These are phyloP conservation scores for Tachysurus vachellii DNA, from an alignment of 2,113 vertebrate genomes.

Conservation along the genomic window DNA sequence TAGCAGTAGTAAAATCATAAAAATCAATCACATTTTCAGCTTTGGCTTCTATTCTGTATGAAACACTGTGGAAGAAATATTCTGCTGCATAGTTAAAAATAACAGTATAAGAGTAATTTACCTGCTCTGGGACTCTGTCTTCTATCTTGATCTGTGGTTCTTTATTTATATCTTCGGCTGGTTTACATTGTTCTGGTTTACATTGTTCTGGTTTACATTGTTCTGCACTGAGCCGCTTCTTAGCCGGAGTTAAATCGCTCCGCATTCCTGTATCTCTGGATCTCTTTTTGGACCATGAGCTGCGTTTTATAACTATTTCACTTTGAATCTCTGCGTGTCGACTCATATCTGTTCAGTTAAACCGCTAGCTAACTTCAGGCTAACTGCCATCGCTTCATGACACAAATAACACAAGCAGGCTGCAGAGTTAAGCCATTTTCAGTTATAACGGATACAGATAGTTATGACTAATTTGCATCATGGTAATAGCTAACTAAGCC, in stretches of 20 bases:
- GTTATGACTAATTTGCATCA: neutral
- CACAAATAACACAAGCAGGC: too few species aligned
- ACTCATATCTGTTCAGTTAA: conserved; percentile 19
- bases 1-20: neutral
- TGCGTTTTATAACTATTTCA: conserved; percentile 63
- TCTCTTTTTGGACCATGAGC: conserved; percentile 62
- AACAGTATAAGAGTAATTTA: neutral
- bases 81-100: neutral
- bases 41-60: neutral
- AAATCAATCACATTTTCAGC: neutral
- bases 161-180: neutral
- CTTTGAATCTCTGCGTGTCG: neutral
- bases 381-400: neutral
- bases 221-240: conserved; percentile 42
- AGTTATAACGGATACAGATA: neutral
- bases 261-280: conserved; percentile 50
- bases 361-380: neutral
- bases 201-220: conserved; percentile 9
- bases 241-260: conserved; percentile 58
- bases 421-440: neutral
- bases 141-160: neutral
- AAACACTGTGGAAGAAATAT: neutral
- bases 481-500: neutral
- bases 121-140: conserved; percentile 44
- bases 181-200: conserved; percentile 14